Evolutionary conservation across 2,113 vertebrate species (phyloP).

Genomic region (Oceanites oceanicus): DNA sequence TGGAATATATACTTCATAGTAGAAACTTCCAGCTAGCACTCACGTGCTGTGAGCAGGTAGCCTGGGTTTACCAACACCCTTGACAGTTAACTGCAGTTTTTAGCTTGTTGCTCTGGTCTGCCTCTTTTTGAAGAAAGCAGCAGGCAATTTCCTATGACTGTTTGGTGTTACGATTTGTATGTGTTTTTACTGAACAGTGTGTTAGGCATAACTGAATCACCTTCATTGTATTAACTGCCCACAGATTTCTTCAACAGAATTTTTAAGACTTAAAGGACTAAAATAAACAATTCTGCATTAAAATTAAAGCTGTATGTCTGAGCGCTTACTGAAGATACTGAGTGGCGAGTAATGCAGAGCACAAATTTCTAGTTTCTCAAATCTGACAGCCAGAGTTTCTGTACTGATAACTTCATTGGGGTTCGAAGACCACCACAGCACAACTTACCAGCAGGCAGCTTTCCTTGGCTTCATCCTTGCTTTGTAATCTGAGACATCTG

Average conservation of each 20-base stretch:
- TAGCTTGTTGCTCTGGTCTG: neutral
- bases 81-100: neutral
- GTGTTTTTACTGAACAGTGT: neutral
- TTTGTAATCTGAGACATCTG: neutral
- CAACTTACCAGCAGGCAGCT: neutral
- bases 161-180: neutral
- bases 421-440: neutral
- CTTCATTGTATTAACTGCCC: neutral
- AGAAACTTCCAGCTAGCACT: neutral
- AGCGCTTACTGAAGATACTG: neutral
- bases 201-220: neutral
- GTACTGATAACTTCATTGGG: neutral
- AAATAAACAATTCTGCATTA: neutral
- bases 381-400: neutral
- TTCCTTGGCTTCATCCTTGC: neutral
- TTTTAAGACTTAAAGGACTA: neutral
- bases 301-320: neutral
- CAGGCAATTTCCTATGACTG: neutral
- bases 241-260: neutral
- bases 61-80: neutral
- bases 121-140: neutral
- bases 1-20: neutral
- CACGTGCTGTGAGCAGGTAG: neutral
- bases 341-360: neutral
- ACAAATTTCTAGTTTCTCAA: neutral